phyloP scores from a whole-genome alignment of 2,888 invertebrate species.

The Mythimna lalbum region DNA sequence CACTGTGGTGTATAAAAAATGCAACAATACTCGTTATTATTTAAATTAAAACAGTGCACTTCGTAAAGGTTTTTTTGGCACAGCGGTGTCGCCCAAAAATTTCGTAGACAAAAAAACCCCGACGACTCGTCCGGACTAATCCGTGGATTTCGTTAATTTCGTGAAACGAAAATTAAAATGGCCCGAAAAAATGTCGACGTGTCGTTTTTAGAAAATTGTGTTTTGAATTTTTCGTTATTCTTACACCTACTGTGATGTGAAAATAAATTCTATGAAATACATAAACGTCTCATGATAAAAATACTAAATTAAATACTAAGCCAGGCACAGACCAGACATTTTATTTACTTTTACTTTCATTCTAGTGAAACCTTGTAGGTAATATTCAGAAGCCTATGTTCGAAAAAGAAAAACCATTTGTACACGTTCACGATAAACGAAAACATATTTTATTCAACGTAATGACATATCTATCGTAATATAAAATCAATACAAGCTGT shows the following conservation, averaged over 20 bases:
- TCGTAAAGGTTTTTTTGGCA: conserved; percentile 35
- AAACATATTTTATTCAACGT: conserved; percentile 44
- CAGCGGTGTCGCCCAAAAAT: conserved; percentile 33
- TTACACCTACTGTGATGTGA: conserved; percentile 18
- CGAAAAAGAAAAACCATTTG: conserved; percentile 21
- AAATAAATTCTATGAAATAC: conserved; percentile 1
- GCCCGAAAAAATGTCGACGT: conserved; percentile 48
- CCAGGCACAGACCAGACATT: neutral
- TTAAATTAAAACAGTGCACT: conserved; percentile 26
- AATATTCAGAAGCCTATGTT: neutral
- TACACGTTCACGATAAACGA: conserved; percentile 11
- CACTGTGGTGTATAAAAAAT: neutral
- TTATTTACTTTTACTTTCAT: neutral
- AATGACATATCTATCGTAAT: conserved; percentile 54
- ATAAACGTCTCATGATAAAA: neutral
- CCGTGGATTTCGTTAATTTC: conserved; percentile 62
- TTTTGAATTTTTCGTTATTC: conserved; percentile 47
- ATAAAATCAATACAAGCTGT: conserved; percentile 56
- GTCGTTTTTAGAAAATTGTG: conserved; percentile 55
- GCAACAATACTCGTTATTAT: neutral
- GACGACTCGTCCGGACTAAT: conserved; percentile 41
- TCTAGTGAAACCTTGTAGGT: neutral
- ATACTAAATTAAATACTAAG: conserved; percentile 6
- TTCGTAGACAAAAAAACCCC: conserved; percentile 37
- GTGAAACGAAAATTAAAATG: conserved; percentile 62